Evolutionary conservation across 1,140 invertebrate species (phyloP), one percentile per base, ranked within the genome.

Genomic region (Listronotus oregonensis): DNA sequence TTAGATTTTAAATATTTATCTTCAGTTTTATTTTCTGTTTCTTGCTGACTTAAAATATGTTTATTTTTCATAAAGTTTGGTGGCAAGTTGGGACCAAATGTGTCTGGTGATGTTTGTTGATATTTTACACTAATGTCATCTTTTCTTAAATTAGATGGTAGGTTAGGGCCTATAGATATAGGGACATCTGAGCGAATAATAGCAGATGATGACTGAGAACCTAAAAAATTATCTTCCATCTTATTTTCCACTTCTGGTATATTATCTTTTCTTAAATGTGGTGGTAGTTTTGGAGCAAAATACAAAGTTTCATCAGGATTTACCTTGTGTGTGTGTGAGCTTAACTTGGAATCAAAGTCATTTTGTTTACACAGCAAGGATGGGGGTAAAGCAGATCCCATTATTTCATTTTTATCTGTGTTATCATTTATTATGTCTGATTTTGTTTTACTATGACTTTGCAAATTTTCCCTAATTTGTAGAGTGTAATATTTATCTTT

Each of bases 81-180:
- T 27, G 21, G 21, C 5, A 27, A 27, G 21, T 5, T 27, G 5
- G 21, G 21, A 27, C 21, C 21, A 27, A 27, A 27, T 27, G 5
- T 27, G 21, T 27, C 21, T 27, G 1, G 21, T 27, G 5, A 27
- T 27, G 21, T 27, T 27, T 27, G 2, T 27, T 27, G 21, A 27
- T 27, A 5, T 27, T 27, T 27, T 3, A 27, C 5, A 27, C 21
- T 27, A 1, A 3, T 76, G 43, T 67, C 70, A 66, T 52, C 27
- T 58, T 71, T 73, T 21, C 75, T 64, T 52, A 77, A 55, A 64
- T 77, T 73, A 6, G 74, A 69, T n/a, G 75, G 77, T 51, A 77
- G 64, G n/a, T 62, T 51, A 34, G 81, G 79, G 21, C 80, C 81
- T 69, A 84, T 84, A 7, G 12, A 4, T 27, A 27, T 27, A 27